Evolutionary conservation across 2,113 vertebrate species (phyloP).

Genomic region (Scortum barcoo): DNA sequence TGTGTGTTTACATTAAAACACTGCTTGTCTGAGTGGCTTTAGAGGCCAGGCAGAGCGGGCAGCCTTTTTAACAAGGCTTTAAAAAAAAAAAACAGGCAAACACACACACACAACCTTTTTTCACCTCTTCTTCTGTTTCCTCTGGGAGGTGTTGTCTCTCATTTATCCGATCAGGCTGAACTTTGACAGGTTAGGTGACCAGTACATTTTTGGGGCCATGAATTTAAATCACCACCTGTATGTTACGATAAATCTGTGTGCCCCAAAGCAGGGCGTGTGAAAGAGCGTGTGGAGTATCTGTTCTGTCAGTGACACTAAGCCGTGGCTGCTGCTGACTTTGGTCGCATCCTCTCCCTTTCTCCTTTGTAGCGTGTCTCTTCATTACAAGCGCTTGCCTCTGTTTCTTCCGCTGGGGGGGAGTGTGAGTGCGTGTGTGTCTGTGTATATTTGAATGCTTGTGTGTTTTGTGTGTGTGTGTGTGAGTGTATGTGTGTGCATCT

Average conservation of each 20-base stretch:
- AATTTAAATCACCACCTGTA: constrained; percentile 16
- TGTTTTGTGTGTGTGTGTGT: constrained; percentile 31
- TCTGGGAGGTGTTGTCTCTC: constrained; percentile 22
- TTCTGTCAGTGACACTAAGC: constrained; percentile 48
- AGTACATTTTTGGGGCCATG: neutral
- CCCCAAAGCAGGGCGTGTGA: constrained; percentile 17
- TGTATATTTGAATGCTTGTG: constrained; percentile 14
- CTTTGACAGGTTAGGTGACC: neutral
- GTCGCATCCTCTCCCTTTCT: constrained; percentile 35
- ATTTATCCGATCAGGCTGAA: constrained; percentile 31
- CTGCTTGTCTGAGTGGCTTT: constrained; percentile 77
- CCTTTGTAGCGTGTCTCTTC: constrained; percentile 59
- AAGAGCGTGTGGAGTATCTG: constrained; percentile 40
- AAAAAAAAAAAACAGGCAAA: constrained; percentile 60
- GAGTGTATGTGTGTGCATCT: constrained; percentile 55
- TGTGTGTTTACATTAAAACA: constrained; percentile 85
- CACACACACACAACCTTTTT: constrained; percentile 33
- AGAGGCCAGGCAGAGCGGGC: constrained; percentile 75
- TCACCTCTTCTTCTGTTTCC: constrained; percentile 32
- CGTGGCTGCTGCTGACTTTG: constrained; percentile 33
- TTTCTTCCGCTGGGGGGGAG: constrained; percentile 46
- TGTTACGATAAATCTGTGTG: neutral
- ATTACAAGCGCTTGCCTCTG: constrained; percentile 69
- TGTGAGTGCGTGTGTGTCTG: constrained; percentile 15
- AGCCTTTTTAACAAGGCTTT: constrained; percentile 77